Base-by-base conservation (phyloP, 2,888 invertebrate genomes). In the Lordiphosa fenestrarum region DNA sequence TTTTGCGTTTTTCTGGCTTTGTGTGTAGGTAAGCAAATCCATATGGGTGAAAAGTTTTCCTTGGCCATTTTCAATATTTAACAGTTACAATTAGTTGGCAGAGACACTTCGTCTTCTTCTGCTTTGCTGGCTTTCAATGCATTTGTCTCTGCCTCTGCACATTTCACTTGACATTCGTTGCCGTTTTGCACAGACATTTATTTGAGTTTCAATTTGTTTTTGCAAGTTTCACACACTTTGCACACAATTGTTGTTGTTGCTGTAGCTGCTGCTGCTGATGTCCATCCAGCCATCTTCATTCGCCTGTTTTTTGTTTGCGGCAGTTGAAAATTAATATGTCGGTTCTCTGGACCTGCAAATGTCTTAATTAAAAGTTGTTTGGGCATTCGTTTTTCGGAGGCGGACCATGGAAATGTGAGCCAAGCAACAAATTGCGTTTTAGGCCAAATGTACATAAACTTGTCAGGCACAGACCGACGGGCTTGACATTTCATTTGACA, bases 331-430 rank as follows among this genome's bases (percentile, higher is more conserved):
- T 75, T 65, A 76, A 76, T 75, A 77, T 76, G 73, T 75, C 59
- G 48, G 53, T 53, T 66, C 69, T 64, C 61, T 75, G 62, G 73
- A 63, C 69, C 78, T 61, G 66, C 58, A 75, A 76, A 71, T 76
- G 74, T 76, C 77, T 73, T 80, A 78, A 80, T 74, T 78, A 77
- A 78, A 80, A 78, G 54, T 77, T 69, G 71, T 76, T 72, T 70
- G 53, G 57, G 42, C 58, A 73, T 62, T 47, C 44, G 48, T 51
- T 61, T 58, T 52, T 50, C 66, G 51, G 55, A 42, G 21, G 55
- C 37, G 19, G 6, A 15, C 30, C 37, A 50, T 39, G 38, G 53
- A 47, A 63, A 41, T 42, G 15, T 49, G 40, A 13, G 46, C 13
- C 30, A 12, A 33, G 35, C 48, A 60, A 42, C 66, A 63, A 70